These are phyloP conservation scores for Ophonus ardosiacus DNA, from an alignment of 2,888 invertebrate genomes.

Conservation along the genomic window DNA sequence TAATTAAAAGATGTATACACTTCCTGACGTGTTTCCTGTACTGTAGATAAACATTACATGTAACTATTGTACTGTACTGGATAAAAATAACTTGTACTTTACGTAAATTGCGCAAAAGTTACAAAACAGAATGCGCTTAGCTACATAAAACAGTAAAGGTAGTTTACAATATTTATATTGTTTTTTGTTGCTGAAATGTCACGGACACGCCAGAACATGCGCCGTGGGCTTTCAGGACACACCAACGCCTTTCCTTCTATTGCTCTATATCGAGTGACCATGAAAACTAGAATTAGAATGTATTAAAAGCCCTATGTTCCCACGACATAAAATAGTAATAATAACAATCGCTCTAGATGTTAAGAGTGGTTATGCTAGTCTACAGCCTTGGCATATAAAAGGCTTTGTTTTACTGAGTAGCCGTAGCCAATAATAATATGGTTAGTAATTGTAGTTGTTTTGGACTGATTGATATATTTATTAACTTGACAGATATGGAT, in stretches of 20 bases:
- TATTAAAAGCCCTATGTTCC: conserved; percentile 21
- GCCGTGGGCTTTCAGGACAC: conserved; percentile 37
- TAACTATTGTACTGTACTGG: neutral
- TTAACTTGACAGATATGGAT: conserved; percentile 30
- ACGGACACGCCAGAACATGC: conserved; percentile 29
- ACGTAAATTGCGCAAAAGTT: neutral
- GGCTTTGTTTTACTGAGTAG: conserved; percentile 27
- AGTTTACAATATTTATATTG: neutral
- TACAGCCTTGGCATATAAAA: conserved; percentile 31
- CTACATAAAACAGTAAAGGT: too few species aligned
- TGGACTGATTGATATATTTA: conserved; percentile 20
- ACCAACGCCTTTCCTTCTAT: conserved; percentile 27
- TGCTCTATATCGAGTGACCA: conserved; percentile 27
- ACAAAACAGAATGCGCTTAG: too few species aligned
- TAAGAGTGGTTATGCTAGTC: neutral
- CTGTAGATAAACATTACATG: neutral
- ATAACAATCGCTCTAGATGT: conserved; percentile 25
- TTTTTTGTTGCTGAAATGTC: conserved; percentile 11
- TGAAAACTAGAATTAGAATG: conserved; percentile 28
- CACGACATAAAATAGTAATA: conserved; percentile 27
- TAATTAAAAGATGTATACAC: neutral
- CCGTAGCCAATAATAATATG: neutral
- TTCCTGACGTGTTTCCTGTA: neutral
- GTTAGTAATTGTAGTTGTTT: conserved; percentile 21
- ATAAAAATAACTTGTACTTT: neutral